Evolutionary conservation across 2,888 invertebrate genomes (phyloP), one percentile per base, ranked within the genome.

Genomic region (Adelognathus sp.): DNA sequence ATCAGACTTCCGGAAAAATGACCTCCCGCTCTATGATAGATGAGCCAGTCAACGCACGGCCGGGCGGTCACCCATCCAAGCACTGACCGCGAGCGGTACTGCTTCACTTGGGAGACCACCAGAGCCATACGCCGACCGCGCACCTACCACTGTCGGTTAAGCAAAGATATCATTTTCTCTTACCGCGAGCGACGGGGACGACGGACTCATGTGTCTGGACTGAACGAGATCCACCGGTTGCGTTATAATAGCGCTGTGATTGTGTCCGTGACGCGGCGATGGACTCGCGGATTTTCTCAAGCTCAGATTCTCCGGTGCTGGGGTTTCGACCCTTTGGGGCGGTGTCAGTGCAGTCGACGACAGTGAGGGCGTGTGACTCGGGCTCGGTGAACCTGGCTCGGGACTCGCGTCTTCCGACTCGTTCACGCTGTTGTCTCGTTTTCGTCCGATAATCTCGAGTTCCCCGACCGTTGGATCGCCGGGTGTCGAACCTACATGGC

Each of bases 271-370:
- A 83, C 92, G 92, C 0, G 91, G 92, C 46, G 86, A 85, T 60
- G 88, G 87, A 86, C 93, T 92, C 7, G 90, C 83, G 7, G 92
- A 92, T 85, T 95, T 96, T 87, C 97, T 96, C 85, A 97, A 93
- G 31, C 96, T 96, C 0, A 97, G 93, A 91, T 97, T 97, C 90
- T 97, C 97, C 0, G 97, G 97, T 0, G 95, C 95, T 0, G 95
- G 93, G 4, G 90, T 89, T 70, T 88, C 89, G 71, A 88, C 89
- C 61, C 90, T 83, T 70, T 90, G 88, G 3, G 89, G 89, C n/a
- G n/a, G n/a, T 2, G 88, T 90, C 29, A 88, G 78, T 5, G 89
- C n/a, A n/a, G n/a, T 86, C 21, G 90, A 88, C 41, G 89, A 89
- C 14, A 89, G 75, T 3, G 90, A 89, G 14, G 91, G 90, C 2